These are phyloP conservation scores for Synaphobranchus kaupii DNA, from an alignment of 2,797 vertebrate species.

Conservation along the genomic window DNA sequence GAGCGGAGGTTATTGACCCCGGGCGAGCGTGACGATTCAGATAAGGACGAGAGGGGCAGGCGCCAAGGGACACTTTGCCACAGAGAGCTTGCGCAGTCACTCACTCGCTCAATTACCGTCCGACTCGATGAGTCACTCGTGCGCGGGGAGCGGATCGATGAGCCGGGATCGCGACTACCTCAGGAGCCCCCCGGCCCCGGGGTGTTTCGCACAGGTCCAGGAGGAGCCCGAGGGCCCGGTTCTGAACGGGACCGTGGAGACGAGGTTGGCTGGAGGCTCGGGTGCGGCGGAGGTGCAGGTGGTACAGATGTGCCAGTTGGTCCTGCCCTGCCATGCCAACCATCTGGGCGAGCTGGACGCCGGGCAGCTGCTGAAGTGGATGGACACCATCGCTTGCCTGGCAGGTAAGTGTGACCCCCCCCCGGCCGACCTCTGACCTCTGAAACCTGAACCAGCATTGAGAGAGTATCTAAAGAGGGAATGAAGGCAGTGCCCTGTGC, in stretches of 20 bases:
- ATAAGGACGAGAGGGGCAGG: neutral
- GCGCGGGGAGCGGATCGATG: neutral
- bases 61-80: neutral
- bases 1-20: neutral
- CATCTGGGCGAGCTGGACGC: constrained; percentile 66
- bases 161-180: neutral
- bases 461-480: neutral
- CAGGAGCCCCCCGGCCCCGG: too few species aligned
- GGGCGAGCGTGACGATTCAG: neutral
- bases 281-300: constrained; percentile 50
- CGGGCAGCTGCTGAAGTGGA: constrained; percentile 72
- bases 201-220: neutral
- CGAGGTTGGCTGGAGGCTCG: neutral
- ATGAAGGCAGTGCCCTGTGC: neutral
- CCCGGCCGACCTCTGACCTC: neutral
- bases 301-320: constrained; percentile 68
- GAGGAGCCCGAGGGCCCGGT: neutral
- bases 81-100: neutral
- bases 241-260: neutral
- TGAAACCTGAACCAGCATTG: neutral
- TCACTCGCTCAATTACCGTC: neutral
- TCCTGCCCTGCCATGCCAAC: constrained; percentile 64
- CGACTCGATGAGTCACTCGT: neutral
- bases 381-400: constrained; percentile 70
- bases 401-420: constrained; percentile 56